Evolutionary conservation across 2,113 vertebrate species (phyloP).

Genomic region (Eulacestoma nigropectus): DNA sequence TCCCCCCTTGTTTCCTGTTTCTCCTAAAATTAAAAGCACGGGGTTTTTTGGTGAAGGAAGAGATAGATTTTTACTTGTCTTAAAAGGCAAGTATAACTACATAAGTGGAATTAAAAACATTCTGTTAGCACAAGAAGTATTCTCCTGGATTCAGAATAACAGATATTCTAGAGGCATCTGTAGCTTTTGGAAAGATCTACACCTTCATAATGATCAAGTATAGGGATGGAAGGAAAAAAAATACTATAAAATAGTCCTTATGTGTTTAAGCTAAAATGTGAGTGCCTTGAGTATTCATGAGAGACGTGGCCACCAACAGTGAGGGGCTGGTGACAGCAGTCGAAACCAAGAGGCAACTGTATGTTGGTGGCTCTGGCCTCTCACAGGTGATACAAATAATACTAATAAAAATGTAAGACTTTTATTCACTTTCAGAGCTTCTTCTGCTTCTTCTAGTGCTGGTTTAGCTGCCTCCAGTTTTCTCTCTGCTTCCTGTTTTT

Average conservation of each 20-base stretch:
- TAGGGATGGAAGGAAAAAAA: not conserved
- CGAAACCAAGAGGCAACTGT: not conserved
- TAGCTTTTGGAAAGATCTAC: not conserved
- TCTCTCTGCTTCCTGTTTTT: slow-evolving; percentile 77
- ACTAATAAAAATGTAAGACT: not conserved
- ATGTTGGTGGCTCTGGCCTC: not conserved
- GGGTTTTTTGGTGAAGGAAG: not conserved
- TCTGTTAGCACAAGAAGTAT: not conserved
- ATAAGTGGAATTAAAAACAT: not conserved
- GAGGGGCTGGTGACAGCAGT: not conserved
- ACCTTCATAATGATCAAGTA: not conserved
- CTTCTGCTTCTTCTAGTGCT: slow-evolving; percentile 78
- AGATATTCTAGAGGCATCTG: not conserved
- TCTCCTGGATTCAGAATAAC: not conserved
- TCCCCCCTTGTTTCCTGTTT: not conserved
- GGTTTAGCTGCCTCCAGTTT: slow-evolving; percentile 82
- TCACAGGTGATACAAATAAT: not conserved
- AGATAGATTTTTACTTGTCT: not conserved
- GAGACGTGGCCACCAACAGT: not conserved
- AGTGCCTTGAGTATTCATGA: not conserved
- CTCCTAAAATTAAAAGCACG: not conserved
- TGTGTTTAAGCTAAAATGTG: not conserved
- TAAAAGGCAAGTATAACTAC: not conserved
- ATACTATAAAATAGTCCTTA: not conserved
- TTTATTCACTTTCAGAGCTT: slow-evolving; percentile 78